Evolutionary conservation across 2,113 vertebrate species (phyloP).

Genomic region (Corythornis vintsioides): DNA sequence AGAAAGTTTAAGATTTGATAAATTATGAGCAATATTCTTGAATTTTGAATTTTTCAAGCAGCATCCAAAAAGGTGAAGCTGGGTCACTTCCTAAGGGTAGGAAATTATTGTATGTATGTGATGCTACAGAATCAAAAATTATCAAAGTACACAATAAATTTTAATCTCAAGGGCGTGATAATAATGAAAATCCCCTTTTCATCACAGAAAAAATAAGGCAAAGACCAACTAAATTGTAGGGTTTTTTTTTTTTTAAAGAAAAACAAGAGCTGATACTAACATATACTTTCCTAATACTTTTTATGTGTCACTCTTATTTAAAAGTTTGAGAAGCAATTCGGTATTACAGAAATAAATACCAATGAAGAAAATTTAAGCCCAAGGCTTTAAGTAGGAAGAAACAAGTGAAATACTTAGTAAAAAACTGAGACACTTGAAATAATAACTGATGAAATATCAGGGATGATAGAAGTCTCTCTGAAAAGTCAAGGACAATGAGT

Average conservation of each 20-base stretch:
- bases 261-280: too few relatives aligned
- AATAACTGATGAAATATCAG: background rate
- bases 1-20: background rate
- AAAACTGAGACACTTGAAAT: background rate
- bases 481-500: background rate
- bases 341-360: background rate
- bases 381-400: background rate
- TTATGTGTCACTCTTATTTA: background rate
- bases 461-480: background rate
- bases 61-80: background rate
- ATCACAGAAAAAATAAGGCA: background rate
- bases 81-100: background rate
- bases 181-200: background rate
- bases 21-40: background rate
- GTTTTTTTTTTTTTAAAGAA: too few relatives aligned
- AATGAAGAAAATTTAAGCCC: background rate
- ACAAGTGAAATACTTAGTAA: background rate
- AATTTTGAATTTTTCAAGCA: background rate
- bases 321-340: background rate
- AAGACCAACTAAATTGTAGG: background rate
- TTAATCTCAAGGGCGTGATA: background rate
- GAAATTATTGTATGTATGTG: background rate
- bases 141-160: background rate
- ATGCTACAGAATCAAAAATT: background rate
- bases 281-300: background rate